These are phyloP conservation scores for Gasterosteus nipponicus DNA, from an alignment of 2,113 vertebrate genomes.

Conservation along the genomic window DNA sequence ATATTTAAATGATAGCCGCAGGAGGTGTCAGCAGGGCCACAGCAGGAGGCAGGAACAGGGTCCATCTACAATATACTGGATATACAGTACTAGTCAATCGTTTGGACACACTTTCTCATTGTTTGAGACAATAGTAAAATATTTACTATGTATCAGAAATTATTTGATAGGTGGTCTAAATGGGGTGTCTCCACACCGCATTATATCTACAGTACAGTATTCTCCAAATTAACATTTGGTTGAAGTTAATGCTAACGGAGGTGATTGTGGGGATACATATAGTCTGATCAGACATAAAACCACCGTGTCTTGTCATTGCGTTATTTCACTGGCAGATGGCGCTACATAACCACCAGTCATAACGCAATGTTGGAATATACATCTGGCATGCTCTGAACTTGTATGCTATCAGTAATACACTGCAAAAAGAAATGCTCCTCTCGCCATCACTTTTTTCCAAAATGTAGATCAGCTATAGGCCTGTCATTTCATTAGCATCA, in stretches of 20 bases:
- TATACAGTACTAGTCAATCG: no score
- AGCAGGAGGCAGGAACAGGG: no score
- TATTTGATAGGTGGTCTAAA: background rate
- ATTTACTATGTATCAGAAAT: no score
- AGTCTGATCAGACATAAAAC: background rate
- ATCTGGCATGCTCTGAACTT: background rate
- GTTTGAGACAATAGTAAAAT: no score
- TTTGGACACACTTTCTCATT: no score
- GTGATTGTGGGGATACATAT: background rate
- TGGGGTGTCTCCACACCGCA: background rate
- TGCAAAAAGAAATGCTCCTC: background rate
- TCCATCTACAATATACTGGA: no score
- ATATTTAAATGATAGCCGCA: no score
- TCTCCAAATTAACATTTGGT: background rate
- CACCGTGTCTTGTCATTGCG: background rate
- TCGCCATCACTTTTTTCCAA: background rate
- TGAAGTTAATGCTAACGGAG: background rate
- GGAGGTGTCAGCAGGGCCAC: no score
- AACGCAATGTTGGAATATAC: no score
- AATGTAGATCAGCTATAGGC: conserved; percentile 15
- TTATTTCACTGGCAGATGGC: conserved; percentile 22
- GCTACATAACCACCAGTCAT: background rate
- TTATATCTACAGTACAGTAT: no score
- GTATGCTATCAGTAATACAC: background rate
- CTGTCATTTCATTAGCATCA: background rate